Evolutionary conservation across 2,888 invertebrate species (phyloP).

Genomic region (Tachystola acroxantha): DNA sequence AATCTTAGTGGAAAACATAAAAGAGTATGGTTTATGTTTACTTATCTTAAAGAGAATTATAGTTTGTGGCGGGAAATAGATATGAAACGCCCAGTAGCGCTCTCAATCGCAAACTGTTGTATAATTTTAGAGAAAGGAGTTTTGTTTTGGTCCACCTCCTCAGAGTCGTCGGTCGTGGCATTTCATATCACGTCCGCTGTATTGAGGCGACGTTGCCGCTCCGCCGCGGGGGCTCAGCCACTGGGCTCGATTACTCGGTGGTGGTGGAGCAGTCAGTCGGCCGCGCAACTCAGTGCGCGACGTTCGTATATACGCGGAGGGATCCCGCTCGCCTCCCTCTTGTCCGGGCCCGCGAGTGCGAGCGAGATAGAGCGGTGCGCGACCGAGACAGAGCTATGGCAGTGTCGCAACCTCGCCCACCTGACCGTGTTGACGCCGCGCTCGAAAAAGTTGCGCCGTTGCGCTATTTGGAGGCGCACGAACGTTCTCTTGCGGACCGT

Average conservation of each 20-base stretch:
- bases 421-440: slow-evolving; percentile 78
- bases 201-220: slow-evolving; percentile 69
- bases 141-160: slow-evolving; percentile 75
- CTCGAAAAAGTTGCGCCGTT: slow-evolving; percentile 78
- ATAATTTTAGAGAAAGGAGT: slow-evolving; percentile 76
- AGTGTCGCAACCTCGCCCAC: slow-evolving; percentile 78
- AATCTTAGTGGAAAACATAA: too few relatives aligned
- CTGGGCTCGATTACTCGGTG: slow-evolving; percentile 51
- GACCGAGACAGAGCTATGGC: slow-evolving; percentile 57
- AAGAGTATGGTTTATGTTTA: too few relatives aligned
- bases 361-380: slow-evolving; percentile 46
- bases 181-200: slow-evolving; percentile 65
- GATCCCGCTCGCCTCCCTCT: slow-evolving; percentile 52
- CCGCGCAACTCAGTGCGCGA: slow-evolving; percentile 76
- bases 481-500: slow-evolving; percentile 64
- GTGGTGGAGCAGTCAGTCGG: slow-evolving; percentile 64
- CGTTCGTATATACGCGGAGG: slow-evolving; percentile 64
- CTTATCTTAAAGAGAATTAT: too few relatives aligned
- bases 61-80: slow-evolving; percentile 46
- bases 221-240: slow-evolving; percentile 37
- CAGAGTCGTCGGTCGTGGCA: slow-evolving; percentile 56
- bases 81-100: slow-evolving; percentile 35
- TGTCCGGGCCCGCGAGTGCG: slow-evolving; percentile 43
- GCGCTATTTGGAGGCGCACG: slow-evolving; percentile 77
- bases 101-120: slow-evolving; percentile 57